Conservation (phyloP, 2,888 invertebrate genomes). For the Acrobasis suavella region DNA sequence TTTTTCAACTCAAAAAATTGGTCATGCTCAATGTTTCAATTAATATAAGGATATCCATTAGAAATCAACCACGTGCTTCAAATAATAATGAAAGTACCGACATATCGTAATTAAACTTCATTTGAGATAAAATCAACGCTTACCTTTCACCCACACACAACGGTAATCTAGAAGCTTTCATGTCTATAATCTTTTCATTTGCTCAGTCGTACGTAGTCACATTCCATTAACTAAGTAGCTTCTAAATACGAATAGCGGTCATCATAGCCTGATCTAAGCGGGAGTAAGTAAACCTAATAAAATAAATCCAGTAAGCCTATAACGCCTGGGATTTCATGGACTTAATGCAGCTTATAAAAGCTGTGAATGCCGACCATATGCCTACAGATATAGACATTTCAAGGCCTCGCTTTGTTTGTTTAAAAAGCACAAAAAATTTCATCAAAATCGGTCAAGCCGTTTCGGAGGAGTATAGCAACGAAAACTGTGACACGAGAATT, state of each 20-base stretch:
- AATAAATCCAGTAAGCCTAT: constrained; percentile 69
- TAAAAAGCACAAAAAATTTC: too few species aligned
- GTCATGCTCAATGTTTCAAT: too few species aligned
- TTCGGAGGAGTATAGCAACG: too few species aligned
- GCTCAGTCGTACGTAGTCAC: constrained; percentile 34
- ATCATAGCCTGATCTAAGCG: constrained; percentile 55
- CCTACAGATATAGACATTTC: constrained; percentile 4
- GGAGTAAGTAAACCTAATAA: constrained; percentile 72
- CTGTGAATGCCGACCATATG: constrained; percentile 45
- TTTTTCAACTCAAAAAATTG: too few species aligned
- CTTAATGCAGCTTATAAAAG: constrained; percentile 64
- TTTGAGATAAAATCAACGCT: neutral
- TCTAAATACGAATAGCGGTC: constrained; percentile 52
- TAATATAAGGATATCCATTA: too few species aligned
- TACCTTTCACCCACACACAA: neutral
- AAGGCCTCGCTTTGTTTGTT: neutral
- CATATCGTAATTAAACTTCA: too few species aligned
- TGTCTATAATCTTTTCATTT: constrained; percentile 2
- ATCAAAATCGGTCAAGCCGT: too few species aligned
- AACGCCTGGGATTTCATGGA: constrained; percentile 62
- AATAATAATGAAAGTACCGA: too few species aligned
- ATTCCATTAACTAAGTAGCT: constrained; percentile 66
- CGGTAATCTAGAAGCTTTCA: neutral
- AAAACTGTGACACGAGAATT: too few species aligned
- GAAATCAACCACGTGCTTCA: too few species aligned